These are phyloP conservation scores for Bufo bufo DNA, from an alignment of 2,113 vertebrate species.

Conservation along the genomic window DNA sequence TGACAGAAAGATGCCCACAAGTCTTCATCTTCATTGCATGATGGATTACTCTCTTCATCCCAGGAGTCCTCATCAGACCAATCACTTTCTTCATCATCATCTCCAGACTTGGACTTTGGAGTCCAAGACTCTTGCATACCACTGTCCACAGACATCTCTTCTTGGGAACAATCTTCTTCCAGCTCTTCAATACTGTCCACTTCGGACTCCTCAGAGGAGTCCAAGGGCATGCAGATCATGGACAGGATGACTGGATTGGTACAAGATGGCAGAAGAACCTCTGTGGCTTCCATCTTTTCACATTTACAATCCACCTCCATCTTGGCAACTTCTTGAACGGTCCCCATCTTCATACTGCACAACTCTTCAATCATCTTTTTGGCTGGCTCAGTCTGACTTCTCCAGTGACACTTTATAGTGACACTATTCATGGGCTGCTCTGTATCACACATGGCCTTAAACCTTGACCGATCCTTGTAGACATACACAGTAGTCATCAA, in stretches of 20 bases:
- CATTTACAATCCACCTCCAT: background rate
- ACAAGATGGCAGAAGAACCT: background rate
- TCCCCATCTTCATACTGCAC: background rate
- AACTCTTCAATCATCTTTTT: background rate
- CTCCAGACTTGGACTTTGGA: constrained; percentile 46
- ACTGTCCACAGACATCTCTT: background rate
- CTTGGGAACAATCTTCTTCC: background rate
- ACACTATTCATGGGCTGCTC: background rate
- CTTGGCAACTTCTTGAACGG: background rate
- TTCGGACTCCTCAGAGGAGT: background rate
- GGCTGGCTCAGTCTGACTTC: background rate
- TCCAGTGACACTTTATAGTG: background rate
- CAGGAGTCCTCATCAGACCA: constrained; percentile 17
- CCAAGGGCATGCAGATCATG: constrained; percentile 59
- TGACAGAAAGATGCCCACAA: constrained; percentile 12
- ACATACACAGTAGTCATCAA: background rate
- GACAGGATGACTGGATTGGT: constrained; percentile 46
- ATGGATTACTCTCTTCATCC: constrained; percentile 35
- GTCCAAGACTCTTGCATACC: constrained; percentile 59
- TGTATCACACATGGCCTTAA: background rate
- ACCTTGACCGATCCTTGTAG: background rate
- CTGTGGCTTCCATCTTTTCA: background rate
- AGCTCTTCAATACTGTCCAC: background rate
- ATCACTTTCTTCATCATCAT: constrained; percentile 21
- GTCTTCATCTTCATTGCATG: constrained; percentile 27